A percentile compares a stretch with the other conserved stretches of the same genome.
These are phyloP conservation scores for Brotula barbata DNA, from an alignment of 2,797 vertebrate genomes.

Conservation along the genomic window DNA sequence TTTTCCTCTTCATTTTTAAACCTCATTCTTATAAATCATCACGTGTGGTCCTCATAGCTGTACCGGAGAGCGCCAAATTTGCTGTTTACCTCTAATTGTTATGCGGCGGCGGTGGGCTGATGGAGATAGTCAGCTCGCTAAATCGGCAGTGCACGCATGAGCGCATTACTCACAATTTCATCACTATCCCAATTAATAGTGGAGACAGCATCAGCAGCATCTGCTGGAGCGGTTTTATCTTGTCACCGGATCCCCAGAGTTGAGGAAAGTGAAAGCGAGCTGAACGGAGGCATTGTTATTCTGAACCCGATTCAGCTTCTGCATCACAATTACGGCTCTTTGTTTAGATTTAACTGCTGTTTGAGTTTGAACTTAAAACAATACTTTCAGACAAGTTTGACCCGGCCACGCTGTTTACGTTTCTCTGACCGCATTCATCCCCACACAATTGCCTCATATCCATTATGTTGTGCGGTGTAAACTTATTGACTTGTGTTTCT, in stretches of 20 bases:
- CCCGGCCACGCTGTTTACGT: constrained; percentile 20
- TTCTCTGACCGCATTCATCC: constrained; percentile 50
- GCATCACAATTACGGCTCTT: constrained; percentile 15
- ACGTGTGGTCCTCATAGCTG: constrained; percentile 48
- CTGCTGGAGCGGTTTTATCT: constrained; percentile 44
- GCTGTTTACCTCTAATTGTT: constrained; percentile 62
- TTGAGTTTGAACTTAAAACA: constrained; percentile 32
- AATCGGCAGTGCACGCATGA: constrained; percentile 31
- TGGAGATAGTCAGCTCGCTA: constrained; percentile 30
- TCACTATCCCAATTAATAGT: constrained; percentile 66
- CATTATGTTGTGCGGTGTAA: constrained; percentile 76
- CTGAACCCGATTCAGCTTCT: constrained; percentile 39
- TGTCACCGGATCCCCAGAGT: constrained; percentile 48
- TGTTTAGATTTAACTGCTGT: constrained; percentile 14
- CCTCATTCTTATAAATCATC: constrained; percentile 19
- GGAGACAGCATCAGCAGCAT: constrained; percentile 55
- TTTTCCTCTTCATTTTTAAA: constrained; percentile 12
- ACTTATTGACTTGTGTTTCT: constrained; percentile 79
- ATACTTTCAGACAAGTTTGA: constrained; percentile 32
- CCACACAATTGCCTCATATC: constrained; percentile 61
- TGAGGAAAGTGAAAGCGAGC: constrained; percentile 36
- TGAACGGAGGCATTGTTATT: constrained; percentile 35
- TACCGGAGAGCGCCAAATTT: constrained; percentile 45
- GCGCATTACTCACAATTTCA: constrained; percentile 68
- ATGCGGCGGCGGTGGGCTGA: constrained; percentile 36